Conservation (phyloP, 2,797 vertebrate genomes). For the Sciaenops ocellatus region DNA sequence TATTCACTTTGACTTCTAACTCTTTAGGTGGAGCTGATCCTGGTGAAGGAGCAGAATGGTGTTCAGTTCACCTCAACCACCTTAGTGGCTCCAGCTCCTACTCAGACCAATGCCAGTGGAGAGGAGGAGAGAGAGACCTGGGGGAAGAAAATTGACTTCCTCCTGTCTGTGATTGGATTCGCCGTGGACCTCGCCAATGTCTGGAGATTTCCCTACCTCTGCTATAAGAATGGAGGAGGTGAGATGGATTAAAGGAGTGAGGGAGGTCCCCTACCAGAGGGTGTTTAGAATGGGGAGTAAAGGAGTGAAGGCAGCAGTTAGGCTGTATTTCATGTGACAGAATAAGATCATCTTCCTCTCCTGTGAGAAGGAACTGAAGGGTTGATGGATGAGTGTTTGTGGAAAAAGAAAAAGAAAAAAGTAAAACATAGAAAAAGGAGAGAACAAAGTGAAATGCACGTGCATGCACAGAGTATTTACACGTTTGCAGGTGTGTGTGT, state of each 20-base stretch:
- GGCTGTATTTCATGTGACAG: background rate
- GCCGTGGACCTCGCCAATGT: conserved; percentile 94
- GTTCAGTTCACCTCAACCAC: conserved; percentile 90
- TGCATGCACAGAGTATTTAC: conserved; percentile 1
- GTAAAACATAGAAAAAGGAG: background rate
- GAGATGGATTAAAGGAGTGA: conserved; percentile 53
- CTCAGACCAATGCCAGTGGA: conserved; percentile 75
- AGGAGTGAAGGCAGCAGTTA: background rate
- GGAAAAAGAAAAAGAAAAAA: background rate
- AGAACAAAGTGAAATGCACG: background rate
- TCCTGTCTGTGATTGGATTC: conserved; percentile 93
- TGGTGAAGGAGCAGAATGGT: conserved; percentile 93
- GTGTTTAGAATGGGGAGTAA: background rate
- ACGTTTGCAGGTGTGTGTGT: conserved; percentile 6
- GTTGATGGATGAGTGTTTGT: background rate
- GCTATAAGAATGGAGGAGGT: conserved; percentile 96
- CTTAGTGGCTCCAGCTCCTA: conserved; percentile 77
- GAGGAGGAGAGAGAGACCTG: conserved; percentile 91
- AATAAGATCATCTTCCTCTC: background rate
- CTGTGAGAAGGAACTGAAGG: background rate
- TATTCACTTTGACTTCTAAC: conserved; percentile 1
- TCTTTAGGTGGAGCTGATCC: conserved; percentile 87
- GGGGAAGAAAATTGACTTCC: conserved; percentile 94
- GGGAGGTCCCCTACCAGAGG: background rate
- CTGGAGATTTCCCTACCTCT: conserved; percentile 94